phyloP scores from a whole-genome alignment of 2,888 invertebrate genomes.

The Plusia festucae region DNA sequence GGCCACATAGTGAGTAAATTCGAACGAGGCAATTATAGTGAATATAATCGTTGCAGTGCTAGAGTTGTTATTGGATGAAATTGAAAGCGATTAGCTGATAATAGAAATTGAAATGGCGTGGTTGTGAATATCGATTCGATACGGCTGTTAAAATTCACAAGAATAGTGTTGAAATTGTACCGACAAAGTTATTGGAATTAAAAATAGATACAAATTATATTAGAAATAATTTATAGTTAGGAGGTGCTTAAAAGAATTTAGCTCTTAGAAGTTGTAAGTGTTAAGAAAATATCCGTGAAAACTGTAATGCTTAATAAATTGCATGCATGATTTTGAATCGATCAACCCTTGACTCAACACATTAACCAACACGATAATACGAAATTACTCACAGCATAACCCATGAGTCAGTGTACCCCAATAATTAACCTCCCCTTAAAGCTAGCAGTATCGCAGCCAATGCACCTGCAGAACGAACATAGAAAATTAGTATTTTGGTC shows the following conservation, averaged over 20 bases:
- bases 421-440: conserved; percentile 22
- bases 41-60: conserved; percentile 5
- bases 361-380: not conserved
- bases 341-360: not conserved
- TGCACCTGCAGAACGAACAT: conserved; percentile 52
- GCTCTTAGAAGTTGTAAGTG: too few species aligned
- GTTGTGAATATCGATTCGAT: conserved; percentile 13
- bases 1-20: not conserved
- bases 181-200: conserved; percentile 4
- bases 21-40: not conserved
- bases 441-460: conserved; percentile 21
- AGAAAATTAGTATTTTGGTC: conserved; percentile 69
- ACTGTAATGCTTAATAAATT: too few species aligned
- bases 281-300: too few species aligned
- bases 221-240: not conserved
- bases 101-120: conserved; percentile 12
- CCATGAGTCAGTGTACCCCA: conserved; percentile 3
- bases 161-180: conserved; percentile 4
- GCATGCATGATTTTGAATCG: not conserved
- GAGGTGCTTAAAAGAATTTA: too few species aligned
- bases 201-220: not conserved
- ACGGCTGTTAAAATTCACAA: conserved; percentile 9
- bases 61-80: conserved; percentile 18
- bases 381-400: not conserved
- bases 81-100: conserved; percentile 22